Base-by-base conservation (phyloP, 2,888 invertebrate species). In the Chymomyza procnemis region DNA sequence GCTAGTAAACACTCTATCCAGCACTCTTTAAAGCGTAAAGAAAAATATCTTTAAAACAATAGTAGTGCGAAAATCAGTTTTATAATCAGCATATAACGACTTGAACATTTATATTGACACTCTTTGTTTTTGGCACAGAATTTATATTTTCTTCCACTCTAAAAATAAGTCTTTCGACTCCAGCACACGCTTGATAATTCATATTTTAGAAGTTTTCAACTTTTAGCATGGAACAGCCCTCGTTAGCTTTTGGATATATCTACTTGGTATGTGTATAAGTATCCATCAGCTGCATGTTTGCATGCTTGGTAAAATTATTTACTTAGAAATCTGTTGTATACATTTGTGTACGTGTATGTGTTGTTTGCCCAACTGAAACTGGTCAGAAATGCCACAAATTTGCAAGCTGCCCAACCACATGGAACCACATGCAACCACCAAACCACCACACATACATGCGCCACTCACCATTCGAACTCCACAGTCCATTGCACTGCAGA, bases 341-440 rank as follows among this genome's bases (percentile, higher is more conserved):
- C 22, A n/a, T 22, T 6, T 22, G 22, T 62, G 4, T 67, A 22
- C 55, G 21, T 55, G 50, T 19, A n/a, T 22, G 9, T 22, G 22
- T 62, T 21, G 34, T 55, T 55, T 55, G 50, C 16, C 50, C 16
- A 19, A 55, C 19, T 14, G 21, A 55, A 57, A n/a, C 22, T 57
- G 34, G 30, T 22, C n/a, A 26, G 56, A 56, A 56, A n/a, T 61
- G 41, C 67, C 64, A 65, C 67, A 66, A 70, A 66, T 63, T 61
- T 69, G 67, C 58, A 47, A 54, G 58, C 69, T 14, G 57, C 18
- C 34, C 57, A 57, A 34, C 57, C 19, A 22, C 54, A 55, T 55
- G 18, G 52, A 52, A 52, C 26, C 26, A 26, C 26, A 50, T 50
- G 1, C 6, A 16, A 16, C 50, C 50, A 19, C 50, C 16, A n/a